Evolutionary conservation across 2,888 invertebrate genomes (phyloP).

Genomic region (Acronicta psi): DNA sequence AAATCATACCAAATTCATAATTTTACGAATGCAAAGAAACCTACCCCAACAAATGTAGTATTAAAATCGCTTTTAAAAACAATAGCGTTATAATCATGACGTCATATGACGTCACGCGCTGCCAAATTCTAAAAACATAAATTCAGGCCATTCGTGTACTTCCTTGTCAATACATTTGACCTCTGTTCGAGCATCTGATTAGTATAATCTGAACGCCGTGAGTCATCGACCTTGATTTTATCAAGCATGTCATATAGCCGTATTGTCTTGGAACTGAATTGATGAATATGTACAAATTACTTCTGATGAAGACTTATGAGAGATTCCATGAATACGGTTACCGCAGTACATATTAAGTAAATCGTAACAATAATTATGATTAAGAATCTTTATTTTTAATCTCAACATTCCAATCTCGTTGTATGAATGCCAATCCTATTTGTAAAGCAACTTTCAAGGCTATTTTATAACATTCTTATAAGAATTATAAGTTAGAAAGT

Average conservation of each 20-base stretch:
- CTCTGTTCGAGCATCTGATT: slow-evolving; percentile 63
- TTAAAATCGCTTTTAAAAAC: too few species aligned
- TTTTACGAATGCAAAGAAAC: too few species aligned
- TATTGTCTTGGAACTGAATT: slow-evolving; percentile 28
- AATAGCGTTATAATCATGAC: neutral
- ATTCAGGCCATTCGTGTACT: slow-evolving; percentile 32
- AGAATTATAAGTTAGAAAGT: slow-evolving; percentile 12
- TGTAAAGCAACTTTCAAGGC: slow-evolving; percentile 36
- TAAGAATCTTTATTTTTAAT: slow-evolving; percentile 10
- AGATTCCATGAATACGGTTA: neutral
- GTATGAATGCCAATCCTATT: slow-evolving; percentile 33
- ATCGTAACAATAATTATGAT: neutral
- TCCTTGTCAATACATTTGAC: slow-evolving; percentile 61
- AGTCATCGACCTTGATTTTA: slow-evolving; percentile 55
- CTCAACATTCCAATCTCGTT: slow-evolving; percentile 15
- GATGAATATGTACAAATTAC: slow-evolving; percentile 11
- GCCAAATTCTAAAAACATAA: slow-evolving; percentile 5
- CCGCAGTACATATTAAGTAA: neutral
- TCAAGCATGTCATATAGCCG: slow-evolving; percentile 31
- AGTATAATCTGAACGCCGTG: slow-evolving; percentile 59
- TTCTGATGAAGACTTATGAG: slow-evolving; percentile 8
- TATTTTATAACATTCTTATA: slow-evolving; percentile 9
- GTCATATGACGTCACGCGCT: slow-evolving; percentile 13
- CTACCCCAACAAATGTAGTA: too few species aligned
- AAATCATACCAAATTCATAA: too few species aligned